These are phyloP conservation scores for Athetis lepigone DNA, from an alignment of 2,888 invertebrate species.

Conservation along the genomic window DNA sequence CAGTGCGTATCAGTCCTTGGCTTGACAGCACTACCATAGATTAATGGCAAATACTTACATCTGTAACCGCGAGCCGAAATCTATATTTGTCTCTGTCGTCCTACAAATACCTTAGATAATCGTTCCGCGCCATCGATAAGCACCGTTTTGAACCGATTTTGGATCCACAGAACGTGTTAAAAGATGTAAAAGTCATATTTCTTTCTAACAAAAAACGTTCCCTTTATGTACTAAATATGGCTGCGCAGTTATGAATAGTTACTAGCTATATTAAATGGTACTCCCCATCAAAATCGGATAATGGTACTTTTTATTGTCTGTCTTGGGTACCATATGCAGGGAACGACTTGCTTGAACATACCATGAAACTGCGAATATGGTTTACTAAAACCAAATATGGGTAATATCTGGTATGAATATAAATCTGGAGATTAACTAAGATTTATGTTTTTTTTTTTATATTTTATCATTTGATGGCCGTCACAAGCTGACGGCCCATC, in stretches of 20 bases:
- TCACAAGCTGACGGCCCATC: too few species aligned
- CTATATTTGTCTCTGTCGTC: too few species aligned
- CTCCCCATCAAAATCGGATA: slow-evolving; percentile 28
- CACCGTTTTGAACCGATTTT: too few species aligned
- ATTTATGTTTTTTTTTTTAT: too few species aligned
- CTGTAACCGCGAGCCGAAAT: too few species aligned
- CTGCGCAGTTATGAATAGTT: slow-evolving; percentile 18
- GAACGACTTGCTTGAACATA: slow-evolving; percentile 39
- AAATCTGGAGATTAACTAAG: neutral
- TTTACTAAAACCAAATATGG: slow-evolving; percentile 11
- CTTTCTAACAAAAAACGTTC: neutral
- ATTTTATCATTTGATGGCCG: too few species aligned
- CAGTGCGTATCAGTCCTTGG: too few species aligned
- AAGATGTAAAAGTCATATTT: neutral
- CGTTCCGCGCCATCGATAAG: too few species aligned
- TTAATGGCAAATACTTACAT: too few species aligned
- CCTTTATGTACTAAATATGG: neutral
- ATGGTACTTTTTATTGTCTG: slow-evolving; percentile 43
- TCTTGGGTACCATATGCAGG: slow-evolving; percentile 27
- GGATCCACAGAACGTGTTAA: too few species aligned
- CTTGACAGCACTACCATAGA: too few species aligned
- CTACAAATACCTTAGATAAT: too few species aligned
- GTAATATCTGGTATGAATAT: slow-evolving; percentile 6
- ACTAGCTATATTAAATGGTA: slow-evolving; percentile 30
- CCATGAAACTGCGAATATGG: slow-evolving; percentile 42